Percentiles rank a stretch among this genome's conserved stretches.
Conservation (phyloP, 2,888 invertebrate genomes). For the Phengaris arion region DNA sequence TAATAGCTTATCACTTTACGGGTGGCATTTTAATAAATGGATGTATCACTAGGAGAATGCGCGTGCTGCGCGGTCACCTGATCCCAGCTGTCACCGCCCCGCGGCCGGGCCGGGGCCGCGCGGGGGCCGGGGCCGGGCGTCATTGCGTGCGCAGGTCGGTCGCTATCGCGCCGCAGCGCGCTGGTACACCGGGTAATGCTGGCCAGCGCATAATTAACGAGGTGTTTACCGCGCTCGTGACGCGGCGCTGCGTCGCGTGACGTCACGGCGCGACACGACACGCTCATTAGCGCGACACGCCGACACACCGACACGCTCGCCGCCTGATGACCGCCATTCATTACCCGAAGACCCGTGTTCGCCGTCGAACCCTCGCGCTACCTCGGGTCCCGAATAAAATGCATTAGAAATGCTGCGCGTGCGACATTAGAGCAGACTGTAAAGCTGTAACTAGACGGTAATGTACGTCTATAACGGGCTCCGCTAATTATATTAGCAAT, state of each 20-base stretch:
- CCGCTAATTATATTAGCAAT: neutral
- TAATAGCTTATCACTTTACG: no score
- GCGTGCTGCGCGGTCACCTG: no score
- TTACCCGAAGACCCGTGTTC: slow-evolving; percentile 15
- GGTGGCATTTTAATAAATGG: no score
- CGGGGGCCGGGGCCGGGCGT: neutral
- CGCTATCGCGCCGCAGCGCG: neutral
- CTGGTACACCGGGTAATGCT: neutral
- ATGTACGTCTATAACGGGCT: neutral
- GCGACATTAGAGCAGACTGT: neutral
- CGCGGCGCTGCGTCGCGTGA: slow-evolving; percentile 38
- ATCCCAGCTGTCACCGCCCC: neutral
- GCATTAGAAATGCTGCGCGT: neutral
- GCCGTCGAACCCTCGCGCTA: neutral
- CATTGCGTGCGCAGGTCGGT: neutral
- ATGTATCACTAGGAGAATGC: no score
- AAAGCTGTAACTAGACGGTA: neutral
- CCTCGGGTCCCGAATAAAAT: slow-evolving; percentile 4
- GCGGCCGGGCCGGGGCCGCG: neutral
- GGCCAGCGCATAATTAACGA: slow-evolving; percentile 18
- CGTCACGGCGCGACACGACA: slow-evolving; percentile 41
- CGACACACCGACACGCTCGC: slow-evolving; percentile 27
- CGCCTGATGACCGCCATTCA: slow-evolving; percentile 27
- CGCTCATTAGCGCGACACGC: slow-evolving; percentile 38
- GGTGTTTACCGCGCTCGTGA: slow-evolving; percentile 20